These are phyloP conservation scores for Nasonia oneida DNA, from an alignment of 2,888 invertebrate species.

Conservation along the genomic window DNA sequence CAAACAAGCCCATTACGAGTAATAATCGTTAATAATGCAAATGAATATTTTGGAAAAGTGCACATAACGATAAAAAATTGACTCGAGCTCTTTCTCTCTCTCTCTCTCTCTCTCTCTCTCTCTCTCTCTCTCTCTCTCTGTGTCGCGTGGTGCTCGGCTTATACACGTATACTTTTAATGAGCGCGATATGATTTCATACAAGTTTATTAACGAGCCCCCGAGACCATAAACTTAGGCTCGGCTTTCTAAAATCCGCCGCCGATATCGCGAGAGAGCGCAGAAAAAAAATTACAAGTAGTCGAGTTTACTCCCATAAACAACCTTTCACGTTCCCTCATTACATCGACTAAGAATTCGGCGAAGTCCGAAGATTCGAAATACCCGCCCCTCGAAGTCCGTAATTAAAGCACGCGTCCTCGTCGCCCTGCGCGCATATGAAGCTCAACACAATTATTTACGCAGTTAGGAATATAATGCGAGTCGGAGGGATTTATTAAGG, in stretches of 20 bases:
- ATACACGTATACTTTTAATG: conserved; percentile 40
- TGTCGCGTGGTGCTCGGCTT: not conserved
- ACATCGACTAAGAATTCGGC: not conserved
- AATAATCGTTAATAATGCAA: not conserved
- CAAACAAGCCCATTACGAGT: not conserved
- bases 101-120: not conserved
- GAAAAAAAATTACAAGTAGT: conserved; percentile 22
- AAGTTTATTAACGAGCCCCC: conserved; percentile 24
- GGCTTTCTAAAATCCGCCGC: conserved; percentile 40
- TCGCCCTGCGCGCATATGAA: too few species aligned
- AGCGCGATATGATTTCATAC: conserved; percentile 47
- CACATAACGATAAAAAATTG: not conserved
- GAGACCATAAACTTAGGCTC: conserved; percentile 24
- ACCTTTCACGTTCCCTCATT: conserved; percentile 19
- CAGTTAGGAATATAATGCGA: conserved; percentile 22
- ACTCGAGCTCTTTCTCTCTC: not conserved
- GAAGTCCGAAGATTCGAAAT: not conserved
- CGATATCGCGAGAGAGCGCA: conserved; percentile 22
- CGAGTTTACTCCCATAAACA: conserved; percentile 11
- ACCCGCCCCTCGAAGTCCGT: conserved; percentile 17
- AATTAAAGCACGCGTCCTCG: conserved; percentile 31
- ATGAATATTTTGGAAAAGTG: conserved; percentile 4
- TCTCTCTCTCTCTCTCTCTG: too few species aligned
- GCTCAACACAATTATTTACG: conserved; percentile 25
- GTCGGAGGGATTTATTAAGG: conserved; percentile 40